phyloP scores from a whole-genome alignment of 2,797 vertebrate genomes.

The Alfaro cultratus region DNA sequence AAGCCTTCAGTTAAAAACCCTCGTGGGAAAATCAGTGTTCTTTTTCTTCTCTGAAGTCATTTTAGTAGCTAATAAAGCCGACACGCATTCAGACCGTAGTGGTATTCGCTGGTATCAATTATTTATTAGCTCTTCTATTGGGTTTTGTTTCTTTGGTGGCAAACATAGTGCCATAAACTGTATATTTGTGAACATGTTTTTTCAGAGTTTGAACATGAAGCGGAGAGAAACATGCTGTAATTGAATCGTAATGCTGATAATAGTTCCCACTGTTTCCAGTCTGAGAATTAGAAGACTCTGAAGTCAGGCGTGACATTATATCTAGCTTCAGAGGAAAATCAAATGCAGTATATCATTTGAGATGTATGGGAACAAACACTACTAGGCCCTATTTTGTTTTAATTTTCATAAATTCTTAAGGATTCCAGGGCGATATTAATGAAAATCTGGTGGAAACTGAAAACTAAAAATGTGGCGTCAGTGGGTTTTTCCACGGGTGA shows the following conservation, averaged over 20 bases:
- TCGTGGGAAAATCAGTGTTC: neutral
- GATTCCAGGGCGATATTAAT: neutral
- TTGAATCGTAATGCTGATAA: neutral
- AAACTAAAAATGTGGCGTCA: neutral
- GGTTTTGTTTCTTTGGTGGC: neutral
- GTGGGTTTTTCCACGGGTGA: no score
- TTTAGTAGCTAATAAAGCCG: neutral
- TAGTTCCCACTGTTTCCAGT: neutral
- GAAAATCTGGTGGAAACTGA: neutral
- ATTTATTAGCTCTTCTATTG: neutral
- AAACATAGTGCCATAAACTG: neutral
- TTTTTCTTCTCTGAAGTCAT: neutral
- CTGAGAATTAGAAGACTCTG: neutral
- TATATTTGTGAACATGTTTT: neutral
- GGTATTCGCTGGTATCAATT: neutral
- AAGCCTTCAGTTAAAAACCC: neutral
- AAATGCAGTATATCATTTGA: neutral
- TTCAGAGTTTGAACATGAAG: neutral
- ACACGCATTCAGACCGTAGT: neutral
- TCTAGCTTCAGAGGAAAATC: neutral
- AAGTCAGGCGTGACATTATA: neutral
- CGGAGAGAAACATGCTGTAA: neutral
- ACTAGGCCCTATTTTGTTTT: neutral
- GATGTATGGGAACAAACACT: neutral
- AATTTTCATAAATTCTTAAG: neutral